Base-by-base conservation (phyloP, 2,888 invertebrate genomes). In the Erebia ligea region DNA sequence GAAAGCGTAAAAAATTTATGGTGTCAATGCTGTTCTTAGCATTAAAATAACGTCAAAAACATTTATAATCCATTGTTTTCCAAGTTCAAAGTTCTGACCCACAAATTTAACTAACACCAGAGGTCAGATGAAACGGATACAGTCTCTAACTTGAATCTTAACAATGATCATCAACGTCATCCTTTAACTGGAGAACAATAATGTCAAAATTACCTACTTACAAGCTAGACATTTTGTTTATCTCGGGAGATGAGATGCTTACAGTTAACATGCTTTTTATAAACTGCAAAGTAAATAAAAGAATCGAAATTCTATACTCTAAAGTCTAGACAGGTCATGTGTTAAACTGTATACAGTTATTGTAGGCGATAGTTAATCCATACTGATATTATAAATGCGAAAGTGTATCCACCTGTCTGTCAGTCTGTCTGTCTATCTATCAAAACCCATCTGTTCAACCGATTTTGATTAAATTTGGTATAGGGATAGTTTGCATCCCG, bases 111-210 rank as follows among this genome's bases (percentile, higher is more conserved):
- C 64, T 70, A 70, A 68, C 61, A 68, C 52, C 65, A 66, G 52
- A 72, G 73, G 70, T 74, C 69, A 74, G 72, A 68, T 73, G 67
- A 66, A 34, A 68, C 64, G 68, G 72, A 74, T 74, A 70, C 65
- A 70, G 62, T 48, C 42, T 64, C 67, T 73, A 54, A 68, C 62
- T 64, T 62, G 63, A 8, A 19, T 66, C 65, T 74, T 63, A 70
- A 74, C 68, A 72, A 71, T 74, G 65, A 74, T 68, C 61, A 52
- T 72, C 73, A 66, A 52, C 13, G 68, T 66, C 72, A 74, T 62
- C 40, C 73, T 68, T 52, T 70, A 70, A 45, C 40, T 34, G 65
- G 68, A 40, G 61, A 63, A 73, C 70, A 68, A 73, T 73, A 66
- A 70, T 68, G 70, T 68, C 62, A 72, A 72, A 70, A 67, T 56